Evolutionary conservation across 92 coral and sea anemone genomes (phyloP), one percentile per base, ranked within the genome.

Genomic region (Heteractis magnifica): DNA sequence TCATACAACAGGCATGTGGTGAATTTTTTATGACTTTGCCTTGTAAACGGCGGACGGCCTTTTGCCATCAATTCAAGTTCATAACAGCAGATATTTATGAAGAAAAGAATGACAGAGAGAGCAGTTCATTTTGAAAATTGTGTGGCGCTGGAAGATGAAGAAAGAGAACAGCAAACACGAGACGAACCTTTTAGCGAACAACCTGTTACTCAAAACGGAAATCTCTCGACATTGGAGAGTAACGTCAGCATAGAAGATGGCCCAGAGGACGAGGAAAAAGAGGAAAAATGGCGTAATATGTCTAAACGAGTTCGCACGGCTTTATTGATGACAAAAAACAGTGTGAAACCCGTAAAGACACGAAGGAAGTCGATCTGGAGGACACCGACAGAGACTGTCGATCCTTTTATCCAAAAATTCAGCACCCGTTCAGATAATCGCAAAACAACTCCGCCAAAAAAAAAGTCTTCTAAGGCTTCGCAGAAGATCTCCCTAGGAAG

Each of bases 321-420:
- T 4, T 77, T 95, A 13, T 62, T 78, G 0, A 89, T 92, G 19
- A 90, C 44, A 34, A 34, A 90, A 77, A 95, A 95, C 80, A 23
- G 94, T 8, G 96, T 95, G 6, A 88, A 87, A 51, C 95, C 95
- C 5, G 72, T 79, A 14, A 88, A 94, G 10, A 34, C 84, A 11
- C 92, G 95, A 59, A 77, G 92, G 48, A 88, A 90, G 23, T 90
- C 94, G 13, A 75, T 87, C 3, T 90, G 94, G 87, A 90, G 88
- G 75, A 84, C 95, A 7, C 82, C 98, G 4, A 77, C 75, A 23
- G 94, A 84, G 0, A 90, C 89, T 8, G 87, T 95, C 16, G 98
- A 95, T 74, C 98, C 98, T 12, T 95, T 95, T 72, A 88, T 95
- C n/a, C 98, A 94, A 76, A 94, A 92, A 81, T 95, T 95, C 80